Percentiles rank a stretch among this genome's conserved stretches.
phyloP scores from a whole-genome alignment of 2,113 vertebrate genomes.

The Corydoras sp. region DNA sequence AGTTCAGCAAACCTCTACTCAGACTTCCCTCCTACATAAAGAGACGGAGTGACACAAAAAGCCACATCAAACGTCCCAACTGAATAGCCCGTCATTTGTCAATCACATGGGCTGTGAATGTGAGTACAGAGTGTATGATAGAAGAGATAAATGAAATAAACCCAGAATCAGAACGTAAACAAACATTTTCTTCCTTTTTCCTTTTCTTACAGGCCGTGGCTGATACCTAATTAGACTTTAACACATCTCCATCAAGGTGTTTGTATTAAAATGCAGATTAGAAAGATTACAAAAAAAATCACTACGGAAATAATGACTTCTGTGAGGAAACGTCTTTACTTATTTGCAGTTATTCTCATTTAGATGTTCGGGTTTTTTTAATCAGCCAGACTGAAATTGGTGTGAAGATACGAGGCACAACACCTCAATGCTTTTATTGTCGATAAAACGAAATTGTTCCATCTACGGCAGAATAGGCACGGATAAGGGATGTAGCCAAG shows the following conservation, averaged over 20 bases:
- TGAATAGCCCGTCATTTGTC: constrained; percentile 22
- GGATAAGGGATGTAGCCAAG: constrained; percentile 18
- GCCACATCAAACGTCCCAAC: constrained; percentile 17
- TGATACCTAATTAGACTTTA: constrained; percentile 20
- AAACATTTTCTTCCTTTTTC: neutral
- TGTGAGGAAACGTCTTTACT: constrained; percentile 28
- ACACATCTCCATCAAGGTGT: constrained; percentile 10
- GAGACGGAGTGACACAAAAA: constrained; percentile 23
- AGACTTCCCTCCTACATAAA: constrained; percentile 20
- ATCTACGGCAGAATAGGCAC: neutral
- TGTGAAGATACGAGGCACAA: constrained; percentile 8
- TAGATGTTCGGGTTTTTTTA: constrained; percentile 31
- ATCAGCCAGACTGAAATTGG: constrained; percentile 24
- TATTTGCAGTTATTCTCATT: constrained; percentile 24
- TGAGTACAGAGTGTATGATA: constrained; percentile 1
- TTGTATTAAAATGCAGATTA: constrained; percentile 39
- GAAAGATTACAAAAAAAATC: constrained; percentile 28
- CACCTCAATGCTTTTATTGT: constrained; percentile 25
- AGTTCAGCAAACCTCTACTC: constrained; percentile 20
- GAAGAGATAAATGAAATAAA: constrained; percentile 31
- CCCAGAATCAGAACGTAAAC: constrained; percentile 31
- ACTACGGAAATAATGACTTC: constrained; percentile 27
- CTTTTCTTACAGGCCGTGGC: constrained; percentile 1
- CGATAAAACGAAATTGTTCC: constrained; percentile 24
- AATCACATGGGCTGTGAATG: constrained; percentile 2